Evolutionary conservation across 2,113 vertebrate species (phyloP), one percentile per base, ranked within the genome.

Genomic region (Coptodon bakossiorum): DNA sequence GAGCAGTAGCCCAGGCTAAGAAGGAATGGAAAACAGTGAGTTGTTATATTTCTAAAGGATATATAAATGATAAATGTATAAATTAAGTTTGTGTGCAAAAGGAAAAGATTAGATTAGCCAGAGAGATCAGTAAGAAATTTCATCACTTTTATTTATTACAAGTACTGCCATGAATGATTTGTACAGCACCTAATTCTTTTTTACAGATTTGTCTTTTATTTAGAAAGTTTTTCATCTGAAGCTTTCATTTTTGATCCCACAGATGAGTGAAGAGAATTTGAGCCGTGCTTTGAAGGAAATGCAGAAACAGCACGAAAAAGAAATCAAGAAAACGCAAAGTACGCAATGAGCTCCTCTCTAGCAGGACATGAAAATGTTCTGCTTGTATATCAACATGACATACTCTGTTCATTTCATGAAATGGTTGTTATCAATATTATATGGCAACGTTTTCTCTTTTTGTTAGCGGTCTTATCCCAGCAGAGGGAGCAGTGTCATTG

Each of bases 1-100:
- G 93, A 73, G 87, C 95, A 16, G 81, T 95, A 73, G 91, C 96
- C 86, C 96, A 95, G 88, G 88, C 95, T 10, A 96, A 94, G 66
- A 94, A 3, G 63, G 95, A 97, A 9, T 96, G 96, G 97, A 94
- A 94, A 87, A 96, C 97, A 96, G 98, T 98, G 96, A 89, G 95
- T 84, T 36, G 0, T 22, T 56, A 16, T 16, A 48, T 52, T 3
- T 48, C 9, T 81, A 16, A 24, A 76, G 6, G n/a, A 53, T 1
- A 82, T 54, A 14, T 22, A 12, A 43, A 71, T 8, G 48, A 24
- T 36, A 52, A 17, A 48, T 3, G 43, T 22, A 78, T 68, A 80
- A 2, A 19, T 63, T 56, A 4, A 5, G 13, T 3, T 5, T 10
- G 19, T 16, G 29, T 56, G 13, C 48, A 87, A 13, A 80, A 22